Evolutionary conservation across 2,888 invertebrate species (phyloP).

Genomic region (Machimus rusticus): DNA sequence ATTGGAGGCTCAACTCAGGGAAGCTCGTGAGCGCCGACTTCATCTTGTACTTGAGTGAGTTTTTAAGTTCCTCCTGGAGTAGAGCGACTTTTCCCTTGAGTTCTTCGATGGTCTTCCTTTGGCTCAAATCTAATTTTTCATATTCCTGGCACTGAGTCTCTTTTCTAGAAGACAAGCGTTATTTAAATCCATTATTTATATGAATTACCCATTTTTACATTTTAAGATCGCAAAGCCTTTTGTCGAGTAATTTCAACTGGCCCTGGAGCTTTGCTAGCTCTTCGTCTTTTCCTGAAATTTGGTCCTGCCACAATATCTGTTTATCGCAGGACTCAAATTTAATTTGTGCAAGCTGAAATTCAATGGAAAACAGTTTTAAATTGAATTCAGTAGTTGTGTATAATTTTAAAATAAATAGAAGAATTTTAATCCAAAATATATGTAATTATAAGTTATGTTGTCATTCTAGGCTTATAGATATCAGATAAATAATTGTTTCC

Average conservation of each 20-base stretch:
- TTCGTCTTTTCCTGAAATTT: conserved; percentile 49
- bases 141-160: conserved; percentile 18
- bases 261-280: conserved; percentile 38
- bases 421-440: background rate
- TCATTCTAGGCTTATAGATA: background rate
- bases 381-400: too few species aligned
- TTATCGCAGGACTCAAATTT: conserved; percentile 43
- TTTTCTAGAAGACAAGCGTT: conserved; percentile 6
- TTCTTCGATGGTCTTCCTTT: conserved; percentile 17
- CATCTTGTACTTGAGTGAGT: background rate
- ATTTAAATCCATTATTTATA: background rate
- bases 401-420: too few species aligned
- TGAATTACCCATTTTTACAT: conserved; percentile 18
- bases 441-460: background rate
- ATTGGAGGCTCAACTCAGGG: background rate
- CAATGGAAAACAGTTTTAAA: background rate
- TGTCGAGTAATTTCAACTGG: conserved; percentile 43
- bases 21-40: background rate
- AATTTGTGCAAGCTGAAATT: conserved; percentile 47
- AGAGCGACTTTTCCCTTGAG: background rate
- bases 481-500: background rate
- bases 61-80: background rate
- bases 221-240: conserved; percentile 31
- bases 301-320: conserved; percentile 46
- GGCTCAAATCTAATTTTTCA: background rate